These are phyloP conservation scores for Mugil cephalus DNA, from an alignment of 2,113 vertebrate species.

Conservation along the genomic window DNA sequence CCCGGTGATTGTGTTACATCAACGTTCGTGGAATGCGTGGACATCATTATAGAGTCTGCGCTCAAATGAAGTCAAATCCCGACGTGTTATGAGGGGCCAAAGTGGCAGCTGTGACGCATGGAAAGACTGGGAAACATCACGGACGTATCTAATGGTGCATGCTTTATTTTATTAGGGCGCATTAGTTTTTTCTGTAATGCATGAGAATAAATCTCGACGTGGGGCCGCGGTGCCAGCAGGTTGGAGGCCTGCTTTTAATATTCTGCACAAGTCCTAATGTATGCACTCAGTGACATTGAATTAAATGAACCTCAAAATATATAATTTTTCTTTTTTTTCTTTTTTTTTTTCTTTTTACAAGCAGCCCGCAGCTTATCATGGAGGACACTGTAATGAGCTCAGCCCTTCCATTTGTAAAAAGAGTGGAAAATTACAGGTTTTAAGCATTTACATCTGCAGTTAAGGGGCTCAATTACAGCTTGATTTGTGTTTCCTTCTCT, in stretches of 20 bases:
- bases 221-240: background rate
- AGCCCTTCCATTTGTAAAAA: constrained; percentile 21
- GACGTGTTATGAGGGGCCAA: background rate
- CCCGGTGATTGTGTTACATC: background rate
- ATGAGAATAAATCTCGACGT: constrained; percentile 10
- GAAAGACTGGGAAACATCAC: background rate
- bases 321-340: constrained; percentile 8
- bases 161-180: background rate
- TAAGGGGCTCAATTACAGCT: constrained; percentile 11
- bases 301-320: constrained; percentile 28
- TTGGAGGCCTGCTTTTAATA: constrained; percentile 1
- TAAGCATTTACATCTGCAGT: constrained; percentile 23
- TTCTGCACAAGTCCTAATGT: constrained; percentile 13
- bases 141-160: background rate
- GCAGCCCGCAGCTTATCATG: constrained; percentile 30
- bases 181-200: constrained; percentile 1
- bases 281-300: constrained; percentile 24
- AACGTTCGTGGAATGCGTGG: background rate
- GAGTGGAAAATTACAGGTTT: constrained; percentile 43
- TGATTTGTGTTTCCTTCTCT: background rate
- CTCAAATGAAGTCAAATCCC: constrained; percentile 2
- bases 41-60: background rate
- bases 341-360: background rate
- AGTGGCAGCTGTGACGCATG: background rate
- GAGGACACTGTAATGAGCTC: constrained; percentile 40